These are phyloP conservation scores for cattle (Bos taurus) DNA, from an alignment of 2,113 vertebrate species.

Conservation along the genomic window ARS-UCD2.0 NC_037330.1:111125501-111126000, in stretches of 20 bases:
- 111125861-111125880: background rate
- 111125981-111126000: background rate
- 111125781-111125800: background rate
- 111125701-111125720: background rate
- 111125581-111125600: background rate
- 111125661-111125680: background rate
- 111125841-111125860: background rate
- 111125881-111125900: background rate
- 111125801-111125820: background rate
- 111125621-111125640: too few species aligned
- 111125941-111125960: background rate
- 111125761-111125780: background rate
- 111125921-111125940: background rate
- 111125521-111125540: background rate
- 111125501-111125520: background rate
- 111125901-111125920: background rate
- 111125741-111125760: background rate
- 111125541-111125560: background rate
- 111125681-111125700: background rate
- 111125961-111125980: background rate
- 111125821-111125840: background rate
- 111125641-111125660: background rate
- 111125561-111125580: background rate
- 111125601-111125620: too few species aligned
- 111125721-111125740: background rate